Base-by-base conservation (phyloP, 2,113 vertebrate species). In the Centropus bengalensis region DNA sequence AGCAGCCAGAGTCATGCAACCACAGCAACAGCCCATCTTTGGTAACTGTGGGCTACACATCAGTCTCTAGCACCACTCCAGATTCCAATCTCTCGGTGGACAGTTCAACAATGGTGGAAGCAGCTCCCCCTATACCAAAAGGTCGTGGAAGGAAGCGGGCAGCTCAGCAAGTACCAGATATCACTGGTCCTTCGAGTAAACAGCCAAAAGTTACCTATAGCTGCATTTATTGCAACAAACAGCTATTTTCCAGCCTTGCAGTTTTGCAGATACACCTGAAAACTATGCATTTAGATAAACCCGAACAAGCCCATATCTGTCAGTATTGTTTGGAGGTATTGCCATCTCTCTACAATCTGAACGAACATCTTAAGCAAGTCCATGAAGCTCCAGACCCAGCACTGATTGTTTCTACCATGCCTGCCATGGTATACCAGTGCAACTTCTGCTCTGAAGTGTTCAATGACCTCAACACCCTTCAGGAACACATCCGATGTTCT, bases 31-130 rank as follows among this genome's bases (percentile, higher is more conserved):
- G 99, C 96, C 99, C 99, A 0, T 99, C 99, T 24, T 97, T 99
- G 96, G 98, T 99, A 93, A 99, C 99, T 2, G 98, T 99, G 91
- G 99, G 99, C 55, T 99, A 99, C 96, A 99, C 99, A 69, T 99
- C 99, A 5, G 99, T 99, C 92, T 99, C 99, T 12, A 99, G 99
- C 97, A 99, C 99, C 56, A 99, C 99, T 62, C 99, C 99, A 2
- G 99, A 99, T 96, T 99, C 99, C 1, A 99, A 99, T 95, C 99
- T 99, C 86, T 99, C 99, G 0, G 99, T 99, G 54, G 99, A 99
- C 95, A 99, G 99, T 96, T 99, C 99, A 9, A 99, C 98, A 23
- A 99, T 99, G 99, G 98, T 99, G 82, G 99, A 99, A 95, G 97
- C 98, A 0, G 98, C 98, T 26, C 98, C 99, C 8, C 98, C 99